Evolutionary conservation across 2,888 invertebrate genomes (phyloP), one percentile per base, ranked within the genome.

Genomic region (Diarsia rubi): DNA sequence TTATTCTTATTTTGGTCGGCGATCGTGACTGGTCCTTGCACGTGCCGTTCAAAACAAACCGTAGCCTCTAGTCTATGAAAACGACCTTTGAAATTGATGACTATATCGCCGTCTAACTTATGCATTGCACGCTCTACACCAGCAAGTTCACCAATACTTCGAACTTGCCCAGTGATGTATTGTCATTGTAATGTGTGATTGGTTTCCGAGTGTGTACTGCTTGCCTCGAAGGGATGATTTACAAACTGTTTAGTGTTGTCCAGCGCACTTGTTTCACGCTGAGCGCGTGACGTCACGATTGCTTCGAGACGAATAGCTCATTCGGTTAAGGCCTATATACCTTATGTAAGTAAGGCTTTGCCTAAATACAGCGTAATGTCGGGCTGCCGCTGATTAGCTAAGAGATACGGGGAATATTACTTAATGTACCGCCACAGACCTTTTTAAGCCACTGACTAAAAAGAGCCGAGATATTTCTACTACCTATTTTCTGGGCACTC

Each of bases 271-370:
- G 92, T 90, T 89, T 88, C 89, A 84, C 83, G 89, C 88, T 87
- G 87, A 74, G 87, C 88, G 88, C 93, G 94, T 93, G 93, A 91
- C 91, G 93, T 94, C 94, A 94, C 93, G 94, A 93, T 83, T 87
- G 84, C 86, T 86, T 79, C 57, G 86, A 90, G 90, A 92, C 90
- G 90, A 91, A 92, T 91, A 87, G 88, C 86, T 88, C 88, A 89
- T 89, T 81, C 75, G 67, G 68, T 82, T 82, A 76, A 82, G 86
- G 83, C 74, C n/a, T n/a, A 74, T 42, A 69, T 77, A 70, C 78
- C 78, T 77, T 74, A 63, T 72, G 54, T 81, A 69, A 78, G 54
- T 81, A 68, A 78, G 42, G 65, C 52, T 78, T 69, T 79, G 70
- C 57, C 74, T 83, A 76, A 85, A 81, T 85, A 73, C 77, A 67